Evolutionary conservation across 2,888 invertebrate genomes (phyloP).

Genomic region (Nomada fucata): DNA sequence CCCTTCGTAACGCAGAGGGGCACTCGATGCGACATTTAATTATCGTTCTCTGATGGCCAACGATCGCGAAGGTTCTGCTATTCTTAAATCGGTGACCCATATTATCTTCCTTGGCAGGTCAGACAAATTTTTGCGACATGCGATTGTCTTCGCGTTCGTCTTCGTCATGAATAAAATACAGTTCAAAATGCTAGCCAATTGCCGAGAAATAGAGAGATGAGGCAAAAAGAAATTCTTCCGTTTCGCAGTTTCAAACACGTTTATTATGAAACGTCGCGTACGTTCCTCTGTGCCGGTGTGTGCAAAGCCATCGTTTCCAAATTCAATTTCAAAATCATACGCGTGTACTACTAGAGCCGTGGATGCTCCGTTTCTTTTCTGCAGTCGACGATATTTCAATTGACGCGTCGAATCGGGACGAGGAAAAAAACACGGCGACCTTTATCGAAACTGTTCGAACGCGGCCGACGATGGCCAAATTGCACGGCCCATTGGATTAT

Average conservation of each 20-base stretch:
- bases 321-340: no score
- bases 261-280: not conserved
- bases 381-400: not conserved
- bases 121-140: not conserved
- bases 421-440: slow-evolving; percentile 4
- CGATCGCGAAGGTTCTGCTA: not conserved
- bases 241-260: not conserved
- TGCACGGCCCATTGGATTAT: slow-evolving; percentile 60
- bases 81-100: not conserved
- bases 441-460: slow-evolving; percentile 39
- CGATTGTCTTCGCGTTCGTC: not conserved
- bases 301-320: no score
- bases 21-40: not conserved
- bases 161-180: no score
- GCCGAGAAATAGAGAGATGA: no score
- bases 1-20: not conserved
- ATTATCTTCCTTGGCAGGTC: not conserved
- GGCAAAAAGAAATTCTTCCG: not conserved
- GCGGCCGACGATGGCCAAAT: slow-evolving; percentile 48
- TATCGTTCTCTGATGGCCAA: not conserved
- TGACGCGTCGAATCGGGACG: not conserved
- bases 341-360: no score
- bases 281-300: no score
- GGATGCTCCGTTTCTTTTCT: no score
- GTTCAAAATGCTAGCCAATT: no score